phyloP scores from a whole-genome alignment of 2,113 vertebrate genomes.

The Lepus timidus region DNA sequence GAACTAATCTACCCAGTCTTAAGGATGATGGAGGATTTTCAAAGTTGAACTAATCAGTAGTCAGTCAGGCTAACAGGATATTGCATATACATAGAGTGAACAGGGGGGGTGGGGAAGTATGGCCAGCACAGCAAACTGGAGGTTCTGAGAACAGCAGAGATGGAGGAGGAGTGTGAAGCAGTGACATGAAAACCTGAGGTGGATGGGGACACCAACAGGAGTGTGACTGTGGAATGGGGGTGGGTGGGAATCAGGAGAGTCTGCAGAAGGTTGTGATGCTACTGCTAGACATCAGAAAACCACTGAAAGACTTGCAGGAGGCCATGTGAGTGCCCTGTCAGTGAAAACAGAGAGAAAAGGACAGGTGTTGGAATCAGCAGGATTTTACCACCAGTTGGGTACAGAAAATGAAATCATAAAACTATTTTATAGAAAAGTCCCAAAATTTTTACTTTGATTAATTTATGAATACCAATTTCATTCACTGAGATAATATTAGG shows the following conservation, averaged over 20 bases:
- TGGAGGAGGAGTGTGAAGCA: no score
- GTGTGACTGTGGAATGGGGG: fast-evolving
- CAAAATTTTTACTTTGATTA: not conserved
- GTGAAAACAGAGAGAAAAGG: not conserved
- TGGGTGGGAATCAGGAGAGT: no score
- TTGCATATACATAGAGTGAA: not conserved
- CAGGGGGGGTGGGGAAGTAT: not conserved
- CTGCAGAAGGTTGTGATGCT: not conserved
- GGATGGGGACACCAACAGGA: not conserved
- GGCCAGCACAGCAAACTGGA: fast-evolving
- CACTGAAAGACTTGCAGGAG: no score
- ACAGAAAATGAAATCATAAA: not conserved
- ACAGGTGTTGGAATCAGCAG: not conserved
- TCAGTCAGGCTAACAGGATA: not conserved
- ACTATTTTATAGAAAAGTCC: not conserved
- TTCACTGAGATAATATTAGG: not conserved
- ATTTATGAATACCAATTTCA: not conserved
- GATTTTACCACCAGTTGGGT: not conserved
- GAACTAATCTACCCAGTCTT: not conserved
- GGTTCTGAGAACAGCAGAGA: not conserved
- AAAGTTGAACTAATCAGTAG: not conserved
- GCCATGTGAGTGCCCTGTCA: not conserved
- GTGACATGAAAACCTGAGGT: not conserved
- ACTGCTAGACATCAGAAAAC: not conserved
- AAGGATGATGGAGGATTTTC: not conserved